Evolutionary conservation across 2,888 invertebrate species (phyloP), one percentile per base, ranked within the genome.

Genomic region (Acronicta alni): DNA sequence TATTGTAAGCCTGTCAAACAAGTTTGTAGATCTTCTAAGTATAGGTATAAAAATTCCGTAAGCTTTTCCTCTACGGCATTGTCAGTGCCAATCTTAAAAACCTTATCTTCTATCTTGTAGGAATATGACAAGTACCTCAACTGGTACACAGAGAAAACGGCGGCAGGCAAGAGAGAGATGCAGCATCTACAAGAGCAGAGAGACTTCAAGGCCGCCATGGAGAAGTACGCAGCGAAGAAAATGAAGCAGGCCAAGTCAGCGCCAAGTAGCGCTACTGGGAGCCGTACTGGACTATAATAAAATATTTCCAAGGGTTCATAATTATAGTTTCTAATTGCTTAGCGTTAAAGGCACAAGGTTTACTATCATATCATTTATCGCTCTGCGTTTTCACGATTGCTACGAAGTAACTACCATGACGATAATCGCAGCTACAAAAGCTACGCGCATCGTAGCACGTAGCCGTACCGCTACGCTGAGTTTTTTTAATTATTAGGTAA

Each of bases 131-230:
- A 81, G 61, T 92, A 92, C 57, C 42, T 76, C 0, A 84, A 87
- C 53, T 92, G 92, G 92, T 92, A 89, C 65, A 44, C 57, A 0
- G 82, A 85, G 3, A 86, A 87, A n/a, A 89, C 92, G 0, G 20
- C 59, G 1, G 84, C 82, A 77, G 92, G 91, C 15, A 82, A 73
- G 20, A 85, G 77, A 56, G 91, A 90, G 64, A 81, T 64, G 53
- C 79, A 82, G 18, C 85, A 86, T 41, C 46, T 84, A 0, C 55
- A 80, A 58, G 83, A 84, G 8, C 88, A 87, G 54, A 62, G 57
- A 26, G 84, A 87, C 30, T 92, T 87, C 65, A 80, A 80, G 47
- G 59, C 71, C 2, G 67, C 80, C 0, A 37, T 81, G 15, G 71
- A 84, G 48, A 81, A 79, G 37, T 89, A 75, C 51, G 72, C 64